Conservation (phyloP, 2,888 invertebrate species). For the Nomada ferruginata region DNA sequence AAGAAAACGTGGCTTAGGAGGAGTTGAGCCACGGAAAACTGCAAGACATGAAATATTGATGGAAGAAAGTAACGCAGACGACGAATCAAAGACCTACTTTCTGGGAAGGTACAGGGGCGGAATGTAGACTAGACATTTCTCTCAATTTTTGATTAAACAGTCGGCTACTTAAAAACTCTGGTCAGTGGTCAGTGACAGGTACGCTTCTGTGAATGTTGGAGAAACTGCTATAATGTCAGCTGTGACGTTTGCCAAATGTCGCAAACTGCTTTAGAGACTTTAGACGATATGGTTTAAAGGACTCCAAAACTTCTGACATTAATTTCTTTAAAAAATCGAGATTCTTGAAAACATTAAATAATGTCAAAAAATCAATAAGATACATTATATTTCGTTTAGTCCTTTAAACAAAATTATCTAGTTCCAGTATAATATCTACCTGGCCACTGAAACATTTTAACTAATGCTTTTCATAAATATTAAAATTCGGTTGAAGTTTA, state of each 20-base stretch:
- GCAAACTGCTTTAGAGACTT: too few species aligned
- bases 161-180: slow-evolving; percentile 6
- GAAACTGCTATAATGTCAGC: background rate
- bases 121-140: background rate
- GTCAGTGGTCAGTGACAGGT: background rate
- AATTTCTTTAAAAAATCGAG: too few species aligned
- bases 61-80: slow-evolving; percentile 2
- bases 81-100: slow-evolving; percentile 25
- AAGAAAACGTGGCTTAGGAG: background rate
- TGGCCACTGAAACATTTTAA: too few species aligned
- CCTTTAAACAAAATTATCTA: too few species aligned
- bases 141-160: slow-evolving; percentile 24
- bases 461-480: too few species aligned
- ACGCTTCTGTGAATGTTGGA: background rate
- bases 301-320: background rate
- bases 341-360: too few species aligned
- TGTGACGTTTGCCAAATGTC: background rate
- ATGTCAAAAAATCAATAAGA: too few species aligned
- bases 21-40: background rate
- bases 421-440: too few species aligned
- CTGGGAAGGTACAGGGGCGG: background rate
- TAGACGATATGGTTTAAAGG: background rate
- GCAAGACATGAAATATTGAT: slow-evolving; percentile 27
- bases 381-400: too few species aligned
- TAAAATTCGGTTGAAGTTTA: background rate